Evolutionary conservation across 2,888 invertebrate species (phyloP), one percentile per base, ranked within the genome.

Genomic region (Cheilosia scutellata): DNA sequence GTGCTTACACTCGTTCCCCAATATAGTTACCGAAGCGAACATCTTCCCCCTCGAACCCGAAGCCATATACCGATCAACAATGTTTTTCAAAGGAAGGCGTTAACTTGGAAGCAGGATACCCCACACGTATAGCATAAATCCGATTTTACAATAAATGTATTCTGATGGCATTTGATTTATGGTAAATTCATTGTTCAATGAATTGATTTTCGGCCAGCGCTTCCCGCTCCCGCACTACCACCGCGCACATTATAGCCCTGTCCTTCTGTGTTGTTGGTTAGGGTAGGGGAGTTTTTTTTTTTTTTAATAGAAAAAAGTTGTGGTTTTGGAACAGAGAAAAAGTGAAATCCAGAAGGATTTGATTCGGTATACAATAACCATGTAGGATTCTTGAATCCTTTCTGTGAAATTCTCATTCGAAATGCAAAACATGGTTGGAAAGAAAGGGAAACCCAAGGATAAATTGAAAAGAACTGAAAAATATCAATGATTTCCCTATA

Each of bases 121-220:
- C 53, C 72, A 72, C 13, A 44, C n/a, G 6, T 13, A 51, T 11
- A 79, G 57, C 75, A 66, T 60, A 80, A 76, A 80, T 86, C 75
- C 71, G 76, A 72, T 86, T 86, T 57, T 16, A 60, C 62, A 71
- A 66, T 76, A 86, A 86, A 86, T 84, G 60, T 76, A 86, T 80
- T 80, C 80, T 60, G 51, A 71, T 76, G 66, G 75, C 68, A 76
- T 71, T 80, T 86, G 84, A 86, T 86, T 86, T 86, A 86, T 86
- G 84, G 80, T 76, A 86, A 86, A 86, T 66, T 86, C 76, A 80
- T 57, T 80, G 71, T 76, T 86, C 80, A 76, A 66, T 76, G 80
- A 86, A 86, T 80, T 86, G 84, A 86, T 86, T 86, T 71, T 66
- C 66, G 60, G 47, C 58, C 72, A 63, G 27, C 55, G 16, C 44